Evolutionary conservation across 1,140 invertebrate species (phyloP).

Genomic region (Elysia chlorotica): DNA sequence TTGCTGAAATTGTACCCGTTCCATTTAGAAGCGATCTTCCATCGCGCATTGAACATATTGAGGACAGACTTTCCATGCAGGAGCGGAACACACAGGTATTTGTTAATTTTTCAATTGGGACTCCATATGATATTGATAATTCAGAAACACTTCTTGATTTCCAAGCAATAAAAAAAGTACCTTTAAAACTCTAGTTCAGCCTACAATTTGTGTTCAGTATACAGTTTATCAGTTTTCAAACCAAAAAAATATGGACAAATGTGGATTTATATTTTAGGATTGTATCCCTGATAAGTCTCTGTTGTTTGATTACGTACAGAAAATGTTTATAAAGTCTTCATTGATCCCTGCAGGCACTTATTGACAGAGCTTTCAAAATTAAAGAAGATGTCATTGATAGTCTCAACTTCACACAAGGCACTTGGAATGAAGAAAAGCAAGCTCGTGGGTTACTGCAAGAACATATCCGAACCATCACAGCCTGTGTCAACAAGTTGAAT

Average conservation of each 20-base stretch:
- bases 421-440: constrained; percentile 58
- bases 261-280: no score
- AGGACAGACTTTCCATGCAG: constrained; percentile 47
- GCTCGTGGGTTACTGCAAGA: constrained; percentile 54
- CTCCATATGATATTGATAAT: no score
- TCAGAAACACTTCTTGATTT: no score
- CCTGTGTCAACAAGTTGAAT: constrained; percentile 55
- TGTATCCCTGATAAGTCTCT: no score
- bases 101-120: no score
- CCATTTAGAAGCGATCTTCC: constrained; percentile 25
- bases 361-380: constrained; percentile 56
- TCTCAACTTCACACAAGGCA: constrained; percentile 57
- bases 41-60: constrained; percentile 39
- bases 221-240: no score
- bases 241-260: no score
- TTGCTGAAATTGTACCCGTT: constrained; percentile 12
- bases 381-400: constrained; percentile 61
- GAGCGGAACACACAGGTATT: constrained; percentile 42
- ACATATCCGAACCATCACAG: constrained; percentile 59
- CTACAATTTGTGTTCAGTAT: no score
- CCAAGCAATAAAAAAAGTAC: no score
- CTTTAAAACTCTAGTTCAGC: no score
- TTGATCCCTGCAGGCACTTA: constrained; percentile 31
- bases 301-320: no score
- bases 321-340: no score